Evolutionary conservation across 2,888 invertebrate species (phyloP).

Genomic region (Agrilus biguttatus): DNA sequence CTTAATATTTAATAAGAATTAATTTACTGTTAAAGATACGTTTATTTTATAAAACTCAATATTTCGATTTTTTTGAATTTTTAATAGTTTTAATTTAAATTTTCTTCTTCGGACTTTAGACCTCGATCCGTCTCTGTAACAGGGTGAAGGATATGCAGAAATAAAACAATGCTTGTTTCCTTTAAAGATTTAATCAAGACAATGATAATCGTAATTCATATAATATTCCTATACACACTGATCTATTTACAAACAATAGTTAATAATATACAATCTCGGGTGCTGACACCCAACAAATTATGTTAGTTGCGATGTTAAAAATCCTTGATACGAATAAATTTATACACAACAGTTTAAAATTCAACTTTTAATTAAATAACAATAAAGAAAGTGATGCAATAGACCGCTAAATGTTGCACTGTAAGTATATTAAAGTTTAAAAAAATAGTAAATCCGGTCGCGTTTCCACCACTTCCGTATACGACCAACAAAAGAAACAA

Average conservation of each 20-base stretch:
- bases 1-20: no score
- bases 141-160: slow-evolving; percentile 7
- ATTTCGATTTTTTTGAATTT: not conserved
- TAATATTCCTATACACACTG: slow-evolving; percentile 36
- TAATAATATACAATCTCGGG: slow-evolving; percentile 29
- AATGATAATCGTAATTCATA: slow-evolving; percentile 29
- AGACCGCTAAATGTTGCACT: slow-evolving; percentile 7
- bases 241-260: slow-evolving; percentile 36
- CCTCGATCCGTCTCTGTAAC: no score
- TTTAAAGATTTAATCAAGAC: slow-evolving; percentile 37
- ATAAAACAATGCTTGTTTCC: slow-evolving; percentile 22
- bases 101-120: not conserved
- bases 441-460: slow-evolving; percentile 5
- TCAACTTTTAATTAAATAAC: slow-evolving; percentile 20
- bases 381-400: slow-evolving; percentile 19
- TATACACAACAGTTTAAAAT: slow-evolving; percentile 30
- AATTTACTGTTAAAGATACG: no score
- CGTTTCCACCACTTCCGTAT: slow-evolving; percentile 1
- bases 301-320: slow-evolving; percentile 23
- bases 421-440: not conserved
- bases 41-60: no score
- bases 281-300: slow-evolving; percentile 24
- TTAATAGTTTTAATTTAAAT: not conserved
- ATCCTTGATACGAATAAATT: slow-evolving; percentile 31
- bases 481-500: slow-evolving; percentile 13